Conservation (phyloP, 2,888 invertebrate species). For the Pollenia amentaria region DNA sequence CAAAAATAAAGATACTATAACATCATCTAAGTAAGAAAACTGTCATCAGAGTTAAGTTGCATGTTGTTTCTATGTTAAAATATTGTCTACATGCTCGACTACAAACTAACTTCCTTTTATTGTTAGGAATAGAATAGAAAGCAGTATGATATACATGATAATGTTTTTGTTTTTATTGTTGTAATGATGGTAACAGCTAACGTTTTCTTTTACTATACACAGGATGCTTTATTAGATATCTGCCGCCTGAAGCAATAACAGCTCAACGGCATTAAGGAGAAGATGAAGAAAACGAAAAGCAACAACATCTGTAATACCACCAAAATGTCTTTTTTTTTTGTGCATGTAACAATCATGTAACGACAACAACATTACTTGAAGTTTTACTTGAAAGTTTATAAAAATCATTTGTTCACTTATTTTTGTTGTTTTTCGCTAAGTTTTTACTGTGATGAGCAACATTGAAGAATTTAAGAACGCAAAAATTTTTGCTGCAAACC, state of each 20-base stretch:
- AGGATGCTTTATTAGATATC: constrained; percentile 71
- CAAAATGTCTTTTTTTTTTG: constrained; percentile 69
- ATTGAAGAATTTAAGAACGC: constrained; percentile 67
- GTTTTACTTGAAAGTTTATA: constrained; percentile 50
- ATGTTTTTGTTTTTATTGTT: constrained; percentile 39
- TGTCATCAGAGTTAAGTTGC: constrained; percentile 63
- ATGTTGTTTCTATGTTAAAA: constrained; percentile 59
- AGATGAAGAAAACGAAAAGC: constrained; percentile 7
- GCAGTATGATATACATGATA: constrained; percentile 36
- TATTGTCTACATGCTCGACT: constrained; percentile 48
- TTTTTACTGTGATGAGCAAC: constrained; percentile 44
- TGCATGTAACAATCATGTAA: constrained; percentile 69
- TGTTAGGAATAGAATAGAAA: constrained; percentile 61
- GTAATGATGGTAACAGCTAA: constrained; percentile 3
- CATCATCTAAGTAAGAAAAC: constrained; percentile 54
- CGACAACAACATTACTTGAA: constrained; percentile 60
- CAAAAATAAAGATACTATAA: constrained; percentile 33
- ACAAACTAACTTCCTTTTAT: constrained; percentile 63
- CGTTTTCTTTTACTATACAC: constrained; percentile 12
- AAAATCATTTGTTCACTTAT: constrained; percentile 60
- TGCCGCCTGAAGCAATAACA: constrained; percentile 65
- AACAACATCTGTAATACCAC: constrained; percentile 61
- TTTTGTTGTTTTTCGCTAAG: neutral
- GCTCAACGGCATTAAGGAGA: constrained; percentile 45
- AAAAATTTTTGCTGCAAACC: constrained; percentile 72